phyloP scores from a whole-genome alignment of 2,797 vertebrate genomes.

The Melopsittacus undulatus region DNA sequence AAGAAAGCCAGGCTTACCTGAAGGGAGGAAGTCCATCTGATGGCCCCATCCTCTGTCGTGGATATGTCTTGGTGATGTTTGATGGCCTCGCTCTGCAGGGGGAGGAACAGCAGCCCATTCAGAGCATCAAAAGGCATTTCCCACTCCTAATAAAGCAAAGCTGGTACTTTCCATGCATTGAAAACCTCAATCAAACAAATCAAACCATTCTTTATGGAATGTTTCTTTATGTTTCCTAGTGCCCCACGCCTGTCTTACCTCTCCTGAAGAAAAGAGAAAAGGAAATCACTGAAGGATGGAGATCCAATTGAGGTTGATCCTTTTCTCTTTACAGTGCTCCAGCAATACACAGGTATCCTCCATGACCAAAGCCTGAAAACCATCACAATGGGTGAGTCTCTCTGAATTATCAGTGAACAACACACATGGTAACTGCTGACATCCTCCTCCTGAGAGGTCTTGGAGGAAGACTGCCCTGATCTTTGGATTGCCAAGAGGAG shows the following conservation, averaged over 20 bases:
- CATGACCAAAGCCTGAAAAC: neutral
- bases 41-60: neutral
- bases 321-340: neutral
- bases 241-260: neutral
- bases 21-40: too few species aligned
- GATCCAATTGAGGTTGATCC: neutral
- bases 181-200: neutral
- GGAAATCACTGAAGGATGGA: neutral
- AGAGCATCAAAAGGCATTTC: neutral
- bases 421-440: accelerated
- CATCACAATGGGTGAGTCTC: neutral
- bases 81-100: neutral
- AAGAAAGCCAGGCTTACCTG: neutral
- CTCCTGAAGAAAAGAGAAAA: neutral
- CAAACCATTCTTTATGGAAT: neutral
- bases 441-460: neutral
- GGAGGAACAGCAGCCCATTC: neutral
- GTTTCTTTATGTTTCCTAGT: neutral
- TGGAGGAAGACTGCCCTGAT: neutral
- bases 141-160: neutral
- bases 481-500: neutral
- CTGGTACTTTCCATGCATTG: neutral
- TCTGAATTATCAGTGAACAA: accelerated
- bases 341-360: neutral
- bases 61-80: too few species aligned